These are phyloP conservation scores for Menura novaehollandiae DNA, from an alignment of 2,113 vertebrate genomes.

Conservation along the genomic window DNA sequence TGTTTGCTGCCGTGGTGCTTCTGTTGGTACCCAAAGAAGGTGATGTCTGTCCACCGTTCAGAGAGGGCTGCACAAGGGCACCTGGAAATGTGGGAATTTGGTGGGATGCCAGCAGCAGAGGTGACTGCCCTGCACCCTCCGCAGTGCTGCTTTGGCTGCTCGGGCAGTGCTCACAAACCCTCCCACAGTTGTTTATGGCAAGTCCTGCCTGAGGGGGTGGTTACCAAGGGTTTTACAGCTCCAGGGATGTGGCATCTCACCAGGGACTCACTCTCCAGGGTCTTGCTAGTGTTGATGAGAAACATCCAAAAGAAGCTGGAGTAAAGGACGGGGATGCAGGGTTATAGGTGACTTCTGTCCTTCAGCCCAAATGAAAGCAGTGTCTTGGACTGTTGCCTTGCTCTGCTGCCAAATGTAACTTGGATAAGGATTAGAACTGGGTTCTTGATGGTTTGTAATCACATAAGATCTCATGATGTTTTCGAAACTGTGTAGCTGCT, in stretches of 20 bases:
- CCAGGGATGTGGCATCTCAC: background rate
- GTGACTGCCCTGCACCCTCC: background rate
- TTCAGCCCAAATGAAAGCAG: background rate
- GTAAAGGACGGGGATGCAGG: background rate
- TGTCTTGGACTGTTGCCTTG: background rate
- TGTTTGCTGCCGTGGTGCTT: background rate
- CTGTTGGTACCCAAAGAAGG: background rate
- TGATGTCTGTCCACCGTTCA: background rate
- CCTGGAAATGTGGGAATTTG: background rate
- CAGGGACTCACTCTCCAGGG: background rate
- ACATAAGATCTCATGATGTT: background rate
- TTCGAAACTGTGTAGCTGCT: background rate
- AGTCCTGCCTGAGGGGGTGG: too few species aligned
- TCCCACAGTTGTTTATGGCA: background rate
- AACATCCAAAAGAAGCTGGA: background rate
- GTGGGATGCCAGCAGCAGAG: background rate
- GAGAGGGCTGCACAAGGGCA: background rate
- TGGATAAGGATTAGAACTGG: background rate
- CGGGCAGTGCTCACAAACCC: accelerated
- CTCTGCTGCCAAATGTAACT: background rate
- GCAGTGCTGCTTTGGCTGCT: background rate
- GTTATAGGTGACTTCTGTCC: background rate
- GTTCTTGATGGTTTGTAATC: constrained; percentile 1
- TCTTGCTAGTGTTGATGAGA: background rate
- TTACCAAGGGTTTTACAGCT: background rate